A percentile compares a stretch with the other conserved stretches of the same genome.
phyloP scores from a whole-genome alignment of 2,113 vertebrate species.

The Odontophorus gujanensis region DNA sequence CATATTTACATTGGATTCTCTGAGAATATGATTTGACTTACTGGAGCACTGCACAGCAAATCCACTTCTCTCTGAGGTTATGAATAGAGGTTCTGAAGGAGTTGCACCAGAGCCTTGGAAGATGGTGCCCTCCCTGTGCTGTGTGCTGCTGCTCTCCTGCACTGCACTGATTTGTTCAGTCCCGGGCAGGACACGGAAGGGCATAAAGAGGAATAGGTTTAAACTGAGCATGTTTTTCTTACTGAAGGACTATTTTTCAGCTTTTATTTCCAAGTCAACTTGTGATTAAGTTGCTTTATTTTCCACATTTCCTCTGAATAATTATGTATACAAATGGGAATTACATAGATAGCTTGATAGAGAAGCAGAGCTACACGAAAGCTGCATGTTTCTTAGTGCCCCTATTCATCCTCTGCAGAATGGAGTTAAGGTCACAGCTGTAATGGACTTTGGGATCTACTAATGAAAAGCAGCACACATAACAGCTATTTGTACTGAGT shows the following conservation, averaged over 20 bases:
- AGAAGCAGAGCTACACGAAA: neutral
- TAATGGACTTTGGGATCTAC: neutral
- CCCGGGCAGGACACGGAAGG: neutral
- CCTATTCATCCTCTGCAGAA: neutral
- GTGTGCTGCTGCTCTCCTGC: neutral
- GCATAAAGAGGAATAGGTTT: neutral
- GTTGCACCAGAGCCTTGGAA: neutral
- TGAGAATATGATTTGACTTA: neutral
- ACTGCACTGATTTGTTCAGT: neutral
- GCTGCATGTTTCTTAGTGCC: neutral
- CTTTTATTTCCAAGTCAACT: neutral
- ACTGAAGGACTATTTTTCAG: neutral
- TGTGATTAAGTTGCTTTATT: neutral
- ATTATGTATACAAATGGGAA: neutral
- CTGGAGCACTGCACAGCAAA: neutral
- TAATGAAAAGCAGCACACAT: neutral
- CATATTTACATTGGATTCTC: neutral
- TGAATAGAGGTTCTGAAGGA: neutral
- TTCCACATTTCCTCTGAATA: neutral
- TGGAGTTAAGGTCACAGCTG: neutral
- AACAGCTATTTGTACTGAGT: neutral
- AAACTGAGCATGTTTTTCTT: neutral
- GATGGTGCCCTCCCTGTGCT: neutral
- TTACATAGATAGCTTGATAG: neutral
- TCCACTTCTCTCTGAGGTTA: neutral